Evolutionary conservation across 2,888 invertebrate genomes (phyloP), one percentile per base, ranked within the genome.

Genomic region (Liposcelis brunnea): DNA sequence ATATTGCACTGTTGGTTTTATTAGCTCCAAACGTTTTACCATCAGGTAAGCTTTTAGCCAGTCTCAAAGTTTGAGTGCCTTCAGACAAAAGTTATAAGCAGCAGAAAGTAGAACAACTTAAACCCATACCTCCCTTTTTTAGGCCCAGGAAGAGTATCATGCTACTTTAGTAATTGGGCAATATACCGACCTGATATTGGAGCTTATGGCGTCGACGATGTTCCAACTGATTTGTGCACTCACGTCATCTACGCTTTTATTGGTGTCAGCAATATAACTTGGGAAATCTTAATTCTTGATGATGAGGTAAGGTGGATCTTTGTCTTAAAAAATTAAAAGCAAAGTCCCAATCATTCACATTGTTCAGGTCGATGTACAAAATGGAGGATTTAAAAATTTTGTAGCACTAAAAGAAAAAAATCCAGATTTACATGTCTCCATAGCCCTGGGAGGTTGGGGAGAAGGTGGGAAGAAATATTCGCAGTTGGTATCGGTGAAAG

Each of bases 391-490:
- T 65, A 68, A 65, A 43, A 83, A 84, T 56, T 89, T 90, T 59
- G 84, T 84, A 0, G 66, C 71, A 11, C 64, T 89, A 14, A 77
- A 76, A 48, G 64, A 71, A 21, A 72, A 71, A 31, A 72, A 80
- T 59, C 86, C 87, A 0, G 61, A 72, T 26, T 67, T 87, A 6
- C 84, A 85, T 61, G 72, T 82, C 36, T 72, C 75, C 64, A 70
- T 89, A 1, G 89, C 89, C 0, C 80, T 89, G 1, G 90, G 90
- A 0, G 89, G 89, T 0, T 90, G 89, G 89, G 89, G 79, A 1
- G 89, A 89, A 58, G 89, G 89, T 11, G 89, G 89, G 14, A 70
- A 75, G 51, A 89, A 89, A 59, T 90, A 89, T 62, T 89, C 89
- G 0, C 69, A 72, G 43, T 77, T 90, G 75, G 85, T 84, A 0